phyloP scores from a whole-genome alignment of 2,888 invertebrate genomes.

The Chrysolina americana region DNA sequence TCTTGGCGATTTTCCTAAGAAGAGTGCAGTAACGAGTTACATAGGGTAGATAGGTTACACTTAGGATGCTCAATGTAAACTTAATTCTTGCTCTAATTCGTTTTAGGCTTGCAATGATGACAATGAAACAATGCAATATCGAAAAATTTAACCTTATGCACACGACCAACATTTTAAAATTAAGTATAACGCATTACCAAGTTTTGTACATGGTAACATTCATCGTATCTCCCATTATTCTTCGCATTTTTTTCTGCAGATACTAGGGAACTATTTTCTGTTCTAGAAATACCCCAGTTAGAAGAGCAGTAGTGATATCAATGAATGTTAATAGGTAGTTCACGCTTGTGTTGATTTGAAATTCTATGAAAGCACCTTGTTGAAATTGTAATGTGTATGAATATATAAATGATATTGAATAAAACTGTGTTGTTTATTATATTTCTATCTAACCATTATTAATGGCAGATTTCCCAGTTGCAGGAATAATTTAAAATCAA shows the following conservation, averaged over 20 bases:
- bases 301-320: slow-evolving; percentile 35
- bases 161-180: slow-evolving; percentile 43
- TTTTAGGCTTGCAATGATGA: not conserved
- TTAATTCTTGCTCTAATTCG: too few relatives aligned
- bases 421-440: not conserved
- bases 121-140: slow-evolving; percentile 42
- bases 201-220: slow-evolving; percentile 16
- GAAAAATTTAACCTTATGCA: slow-evolving; percentile 42
- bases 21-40: too few relatives aligned
- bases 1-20: too few relatives aligned
- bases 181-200: slow-evolving; percentile 22
- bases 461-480: too few relatives aligned
- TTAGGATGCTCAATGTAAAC: too few relatives aligned
- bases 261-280: not conserved
- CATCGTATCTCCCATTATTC: not conserved
- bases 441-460: not conserved
- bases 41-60: too few relatives aligned
- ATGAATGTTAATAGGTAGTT: slow-evolving; percentile 40
- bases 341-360: slow-evolving; percentile 32
- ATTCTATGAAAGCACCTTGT: slow-evolving; percentile 37
- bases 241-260: slow-evolving; percentile 8
- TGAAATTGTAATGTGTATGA: slow-evolving; percentile 41
- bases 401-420: slow-evolving; percentile 23
- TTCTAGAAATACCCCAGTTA: slow-evolving; percentile 10
- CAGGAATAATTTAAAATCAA: too few relatives aligned